phyloP scores from a whole-genome alignment of 2,113 vertebrate species.

The Myrmecobius fasciatus region DNA sequence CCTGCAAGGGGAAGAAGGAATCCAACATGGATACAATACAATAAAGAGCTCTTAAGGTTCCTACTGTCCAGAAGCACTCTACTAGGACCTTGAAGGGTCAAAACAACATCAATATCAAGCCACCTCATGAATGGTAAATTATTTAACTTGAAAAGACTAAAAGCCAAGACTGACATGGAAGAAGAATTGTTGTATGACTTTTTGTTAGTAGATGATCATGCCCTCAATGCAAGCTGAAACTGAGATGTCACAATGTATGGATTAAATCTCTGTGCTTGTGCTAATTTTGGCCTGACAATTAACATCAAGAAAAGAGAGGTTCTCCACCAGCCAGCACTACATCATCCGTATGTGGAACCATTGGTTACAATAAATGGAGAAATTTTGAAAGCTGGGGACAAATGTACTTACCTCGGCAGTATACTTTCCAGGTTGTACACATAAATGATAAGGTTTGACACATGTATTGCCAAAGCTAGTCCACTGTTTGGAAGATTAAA shows the following conservation, averaged over 20 bases:
- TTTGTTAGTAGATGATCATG: too few species aligned
- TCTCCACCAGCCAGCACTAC: neutral
- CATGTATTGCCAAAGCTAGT: neutral
- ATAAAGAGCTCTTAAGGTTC: neutral
- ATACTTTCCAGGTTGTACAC: neutral
- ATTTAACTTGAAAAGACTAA: neutral
- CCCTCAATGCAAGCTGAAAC: too few species aligned
- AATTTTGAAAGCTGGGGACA: neutral
- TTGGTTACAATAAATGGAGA: neutral
- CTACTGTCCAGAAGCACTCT: neutral
- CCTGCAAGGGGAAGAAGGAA: conserved; percentile 12
- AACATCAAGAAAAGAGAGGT: neutral
- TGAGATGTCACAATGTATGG: neutral
- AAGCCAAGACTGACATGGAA: neutral
- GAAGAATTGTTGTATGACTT: neutral
- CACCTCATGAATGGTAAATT: neutral
- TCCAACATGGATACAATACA: neutral
- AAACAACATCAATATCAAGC: neutral
- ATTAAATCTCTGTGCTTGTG: neutral
- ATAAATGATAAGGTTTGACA: neutral
- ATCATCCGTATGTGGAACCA: neutral
- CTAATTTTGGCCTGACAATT: neutral
- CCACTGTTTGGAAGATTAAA: neutral
- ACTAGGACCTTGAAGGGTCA: neutral
- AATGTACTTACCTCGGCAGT: neutral